phyloP scores from a whole-genome alignment of 2,113 vertebrate genomes.

The Lasiurus borealis region DNA sequence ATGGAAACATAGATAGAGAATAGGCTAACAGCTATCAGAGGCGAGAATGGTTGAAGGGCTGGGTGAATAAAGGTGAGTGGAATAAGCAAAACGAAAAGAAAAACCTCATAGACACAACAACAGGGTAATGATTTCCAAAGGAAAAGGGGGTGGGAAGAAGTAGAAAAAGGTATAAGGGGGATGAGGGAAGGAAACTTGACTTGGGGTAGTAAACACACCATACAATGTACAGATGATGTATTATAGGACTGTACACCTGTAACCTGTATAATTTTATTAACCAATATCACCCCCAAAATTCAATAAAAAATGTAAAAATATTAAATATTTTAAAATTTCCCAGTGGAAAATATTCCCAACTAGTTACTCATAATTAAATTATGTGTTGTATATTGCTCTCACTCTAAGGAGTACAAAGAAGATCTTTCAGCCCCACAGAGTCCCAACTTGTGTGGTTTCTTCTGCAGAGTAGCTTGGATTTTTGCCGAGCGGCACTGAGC shows the following conservation, averaged over 20 bases:
- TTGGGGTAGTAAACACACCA: background rate
- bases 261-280: background rate
- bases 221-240: background rate
- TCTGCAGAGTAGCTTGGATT: slow-evolving; percentile 78
- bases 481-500: slow-evolving; percentile 72
- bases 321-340: background rate
- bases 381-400: background rate
- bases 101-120: background rate
- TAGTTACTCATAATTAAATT: slow-evolving; percentile 57
- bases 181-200: background rate
- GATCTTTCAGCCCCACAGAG: slow-evolving; percentile 79
- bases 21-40: background rate
- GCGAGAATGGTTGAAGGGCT: background rate
- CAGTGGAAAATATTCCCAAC: slow-evolving; percentile 1
- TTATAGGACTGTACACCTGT: background rate
- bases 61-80: background rate
- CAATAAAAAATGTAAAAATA: background rate
- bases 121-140: background rate
- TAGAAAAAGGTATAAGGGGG: background rate
- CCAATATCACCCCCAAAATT: background rate
- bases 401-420: slow-evolving; percentile 81
- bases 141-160: background rate
- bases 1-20: background rate
- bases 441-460: slow-evolving; percentile 83
- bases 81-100: background rate